phyloP scores from a whole-genome alignment of 2,888 invertebrate species.

The Parthenolecanium corni region DNA sequence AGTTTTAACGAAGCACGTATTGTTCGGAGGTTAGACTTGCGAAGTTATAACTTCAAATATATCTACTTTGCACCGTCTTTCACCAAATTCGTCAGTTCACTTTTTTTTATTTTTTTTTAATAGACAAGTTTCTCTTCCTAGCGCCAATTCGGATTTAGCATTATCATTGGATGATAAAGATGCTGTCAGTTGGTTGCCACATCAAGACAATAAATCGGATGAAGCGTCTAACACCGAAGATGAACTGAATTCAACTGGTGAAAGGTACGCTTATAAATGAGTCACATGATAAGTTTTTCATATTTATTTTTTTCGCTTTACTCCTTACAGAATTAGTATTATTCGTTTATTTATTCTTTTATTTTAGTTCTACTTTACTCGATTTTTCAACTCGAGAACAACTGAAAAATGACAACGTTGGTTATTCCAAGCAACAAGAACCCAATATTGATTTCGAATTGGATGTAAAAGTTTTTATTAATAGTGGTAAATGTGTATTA shows the following conservation, averaged over 20 bases:
- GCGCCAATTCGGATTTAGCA: conserved; percentile 55
- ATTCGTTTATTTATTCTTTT: neutral
- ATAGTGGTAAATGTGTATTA: conserved; percentile 91
- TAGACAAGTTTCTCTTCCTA: conserved; percentile 67
- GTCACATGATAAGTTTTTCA: neutral
- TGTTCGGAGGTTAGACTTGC: neutral
- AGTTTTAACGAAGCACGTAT: conserved; percentile 48
- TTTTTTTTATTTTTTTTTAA: conserved; percentile 13
- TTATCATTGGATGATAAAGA: conserved; percentile 34
- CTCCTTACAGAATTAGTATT: neutral
- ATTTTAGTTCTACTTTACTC: conserved; percentile 14
- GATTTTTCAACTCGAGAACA: conserved; percentile 23
- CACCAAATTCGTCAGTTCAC: neutral
- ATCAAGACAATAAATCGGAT: conserved; percentile 4
- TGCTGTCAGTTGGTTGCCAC: conserved; percentile 13
- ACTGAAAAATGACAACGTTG: conserved; percentile 1
- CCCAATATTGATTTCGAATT: conserved; percentile 92
- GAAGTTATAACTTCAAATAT: neutral
- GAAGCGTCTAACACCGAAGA: conserved; percentile 14
- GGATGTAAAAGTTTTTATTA: conserved; percentile 90
- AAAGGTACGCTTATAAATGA: neutral
- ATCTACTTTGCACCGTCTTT: neutral
- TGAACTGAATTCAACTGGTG: conserved; percentile 15
- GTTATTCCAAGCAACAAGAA: conserved; percentile 49
- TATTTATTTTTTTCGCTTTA: neutral